Evolutionary conservation across 2,797 vertebrate species (phyloP), one percentile per base, ranked within the genome.

Genomic region (Scolopax rusticola): DNA sequence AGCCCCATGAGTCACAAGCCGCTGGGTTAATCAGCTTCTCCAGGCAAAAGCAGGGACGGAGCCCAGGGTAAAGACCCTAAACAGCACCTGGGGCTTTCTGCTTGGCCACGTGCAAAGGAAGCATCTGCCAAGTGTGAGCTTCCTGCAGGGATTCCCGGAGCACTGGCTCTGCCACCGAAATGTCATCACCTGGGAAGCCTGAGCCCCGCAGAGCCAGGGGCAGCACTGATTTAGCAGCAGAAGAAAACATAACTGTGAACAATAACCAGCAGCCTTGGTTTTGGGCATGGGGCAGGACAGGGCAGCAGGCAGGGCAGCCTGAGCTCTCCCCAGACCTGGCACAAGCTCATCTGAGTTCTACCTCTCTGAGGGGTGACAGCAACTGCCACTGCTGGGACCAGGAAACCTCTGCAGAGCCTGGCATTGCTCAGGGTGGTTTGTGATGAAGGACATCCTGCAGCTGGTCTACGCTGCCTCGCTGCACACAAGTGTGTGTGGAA

Each of bases 391-490:
- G 0, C n/a, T 1, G 2, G 53, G 25, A 73, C 21, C 15, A 20
- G 24, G 40, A 30, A 15, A 45, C 30, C 17, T 38, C 76, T 19
- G 36, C 73, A 47, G 21, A 43, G 60, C 64, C 59, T 20, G 60
- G 56, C 61, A 50, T 32, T 0, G 1, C 65, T 60, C 5, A 0
- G 43, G 17, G 24, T 15, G 48, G 25, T 41, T 71, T 50, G 54
- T 47, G n/a, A 2, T 0, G 5, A 11, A 19, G 41, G 68, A 6
- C 36, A 11, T 13, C 30, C 69, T 65, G 57, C 61, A 68, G 68
- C 32, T 1, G 0, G 19, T 47, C 47, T 8, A 8, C 2, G 0
- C 15, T 2, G 2, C 28, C 74, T 3, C 0, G 2, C 78, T 43
- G 64, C 67, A n/a, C 20, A 0, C 0, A 7, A 21, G 45, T 1